A percentile compares a stretch with the other conserved stretches of the same genome.
phyloP scores from a whole-genome alignment of 2,797 vertebrate genomes.

The Leontocebus nigricollis region DNA sequence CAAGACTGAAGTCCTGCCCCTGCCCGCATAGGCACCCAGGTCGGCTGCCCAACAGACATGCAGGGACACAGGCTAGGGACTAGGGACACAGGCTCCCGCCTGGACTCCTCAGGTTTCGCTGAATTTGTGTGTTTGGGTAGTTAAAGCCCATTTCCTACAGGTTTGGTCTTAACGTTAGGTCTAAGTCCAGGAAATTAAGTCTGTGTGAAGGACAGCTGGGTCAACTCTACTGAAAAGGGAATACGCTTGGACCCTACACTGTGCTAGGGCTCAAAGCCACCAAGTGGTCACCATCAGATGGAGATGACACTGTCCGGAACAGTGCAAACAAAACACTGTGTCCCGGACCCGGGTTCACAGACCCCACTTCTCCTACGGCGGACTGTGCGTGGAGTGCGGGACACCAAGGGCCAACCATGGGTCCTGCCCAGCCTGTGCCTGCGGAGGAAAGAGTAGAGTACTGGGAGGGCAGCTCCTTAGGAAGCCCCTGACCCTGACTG shows the following conservation, averaged over 20 bases:
- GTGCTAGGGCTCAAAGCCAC: neutral
- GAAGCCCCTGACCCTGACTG: neutral
- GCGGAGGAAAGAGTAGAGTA: neutral
- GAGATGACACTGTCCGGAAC: neutral
- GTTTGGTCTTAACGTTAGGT: neutral
- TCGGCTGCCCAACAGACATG: neutral
- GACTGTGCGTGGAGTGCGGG: neutral
- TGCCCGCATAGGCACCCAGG: neutral
- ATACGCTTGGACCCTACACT: neutral
- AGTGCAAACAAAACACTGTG: neutral
- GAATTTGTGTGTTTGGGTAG: neutral
- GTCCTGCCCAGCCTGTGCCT: neutral
- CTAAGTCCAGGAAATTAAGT: neutral
- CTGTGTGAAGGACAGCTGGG: neutral
- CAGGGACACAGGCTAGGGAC: neutral
- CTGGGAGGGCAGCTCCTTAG: neutral
- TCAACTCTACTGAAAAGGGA: neutral
- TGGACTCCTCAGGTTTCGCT: neutral
- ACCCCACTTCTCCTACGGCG: neutral
- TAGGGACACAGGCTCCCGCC: accelerated
- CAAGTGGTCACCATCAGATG: neutral
- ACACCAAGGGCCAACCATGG: neutral
- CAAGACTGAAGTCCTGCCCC: neutral
- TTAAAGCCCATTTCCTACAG: neutral
- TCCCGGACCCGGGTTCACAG: neutral